Conservation (phyloP, 1,140 invertebrate species). For the Rhyzopertha dominica region DNA sequence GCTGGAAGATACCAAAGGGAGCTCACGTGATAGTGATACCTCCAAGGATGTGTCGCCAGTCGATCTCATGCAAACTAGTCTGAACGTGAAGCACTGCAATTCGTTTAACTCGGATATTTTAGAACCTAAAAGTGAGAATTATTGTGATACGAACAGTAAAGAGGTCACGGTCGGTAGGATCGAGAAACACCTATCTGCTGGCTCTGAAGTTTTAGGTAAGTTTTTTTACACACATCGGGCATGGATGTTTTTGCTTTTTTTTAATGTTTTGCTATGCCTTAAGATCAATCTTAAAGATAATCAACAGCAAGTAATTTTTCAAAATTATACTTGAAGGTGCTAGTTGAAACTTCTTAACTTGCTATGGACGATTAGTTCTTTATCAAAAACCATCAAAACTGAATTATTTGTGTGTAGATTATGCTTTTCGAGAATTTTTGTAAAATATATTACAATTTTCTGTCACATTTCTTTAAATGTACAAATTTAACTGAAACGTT, state of each 20-base stretch:
- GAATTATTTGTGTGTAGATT: no score
- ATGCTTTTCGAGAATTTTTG: no score
- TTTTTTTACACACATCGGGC: slow-evolving; percentile 4
- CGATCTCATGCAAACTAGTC: slow-evolving; percentile 21
- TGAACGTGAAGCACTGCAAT: slow-evolving; percentile 40
- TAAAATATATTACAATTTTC: no score
- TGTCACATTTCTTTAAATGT: no score
- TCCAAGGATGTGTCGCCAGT: not conserved
- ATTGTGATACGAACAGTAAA: slow-evolving; percentile 22
- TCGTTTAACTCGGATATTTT: slow-evolving; percentile 43
- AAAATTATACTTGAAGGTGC: no score
- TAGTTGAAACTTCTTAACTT: no score
- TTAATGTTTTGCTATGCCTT: not conserved
- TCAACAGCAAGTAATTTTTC: no score
- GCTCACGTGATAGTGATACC: not conserved
- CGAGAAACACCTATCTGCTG: slow-evolving; percentile 41
- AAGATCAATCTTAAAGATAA: no score
- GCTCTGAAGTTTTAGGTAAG: slow-evolving; percentile 33
- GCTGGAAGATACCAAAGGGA: slow-evolving; percentile 11
- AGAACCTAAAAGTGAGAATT: slow-evolving; percentile 25
- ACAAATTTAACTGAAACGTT: no score
- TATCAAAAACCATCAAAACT: no score
- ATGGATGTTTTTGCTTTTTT: no score
- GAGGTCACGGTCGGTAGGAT: slow-evolving; percentile 19
- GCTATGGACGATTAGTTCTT: no score